Evolutionary conservation across 1,140 invertebrate genomes (phyloP).

Genomic region (Drosophila simulans): DNA sequence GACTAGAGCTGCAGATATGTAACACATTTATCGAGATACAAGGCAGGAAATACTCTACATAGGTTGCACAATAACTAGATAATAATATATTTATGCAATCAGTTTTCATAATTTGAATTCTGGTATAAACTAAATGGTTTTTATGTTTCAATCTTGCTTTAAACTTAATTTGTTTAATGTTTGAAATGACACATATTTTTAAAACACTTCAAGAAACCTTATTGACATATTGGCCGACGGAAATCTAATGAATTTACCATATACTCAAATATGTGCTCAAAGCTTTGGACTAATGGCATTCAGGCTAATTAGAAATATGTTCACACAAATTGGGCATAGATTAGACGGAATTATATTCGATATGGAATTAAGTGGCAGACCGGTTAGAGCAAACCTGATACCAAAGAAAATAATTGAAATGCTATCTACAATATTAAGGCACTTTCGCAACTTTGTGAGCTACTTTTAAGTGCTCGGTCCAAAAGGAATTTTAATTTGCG

Average conservation of each 20-base stretch:
- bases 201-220: background rate
- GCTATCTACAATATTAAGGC: background rate
- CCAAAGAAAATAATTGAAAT: conserved; percentile 8
- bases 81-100: no score
- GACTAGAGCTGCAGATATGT: conserved; percentile 1
- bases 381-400: background rate
- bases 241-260: conserved; percentile 44
- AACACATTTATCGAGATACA: background rate
- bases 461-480: background rate
- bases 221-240: background rate
- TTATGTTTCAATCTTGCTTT: no score
- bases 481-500: conserved; percentile 40
- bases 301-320: conserved; percentile 63
- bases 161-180: no score
- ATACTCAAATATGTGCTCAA: conserved; percentile 45
- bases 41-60: background rate
- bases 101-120: no score
- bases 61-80: background rate
- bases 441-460: background rate
- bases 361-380: conserved; percentile 36
- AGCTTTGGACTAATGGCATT: conserved; percentile 49
- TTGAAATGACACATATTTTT: no score
- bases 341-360: conserved; percentile 40
- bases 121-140: no score
- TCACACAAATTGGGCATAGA: conserved; percentile 58